Evolutionary conservation across 2,888 invertebrate species (phyloP).

Genomic region (Athetis lepigone): DNA sequence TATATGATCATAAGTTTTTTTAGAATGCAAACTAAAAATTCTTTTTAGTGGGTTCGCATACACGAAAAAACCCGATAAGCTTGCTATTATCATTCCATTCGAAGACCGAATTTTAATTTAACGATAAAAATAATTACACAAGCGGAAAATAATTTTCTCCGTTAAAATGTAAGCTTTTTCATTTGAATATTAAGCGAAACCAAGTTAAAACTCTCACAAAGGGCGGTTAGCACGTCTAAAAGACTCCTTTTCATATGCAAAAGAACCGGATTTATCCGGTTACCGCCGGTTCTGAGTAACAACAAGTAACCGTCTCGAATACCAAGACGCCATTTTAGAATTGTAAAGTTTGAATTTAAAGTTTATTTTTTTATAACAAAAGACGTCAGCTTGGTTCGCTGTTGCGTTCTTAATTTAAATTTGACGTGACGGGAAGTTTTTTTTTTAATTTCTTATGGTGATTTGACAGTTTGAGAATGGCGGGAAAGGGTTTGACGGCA

Average conservation of each 20-base stretch:
- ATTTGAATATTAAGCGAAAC: conserved; percentile 61
- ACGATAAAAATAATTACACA: conserved; percentile 29
- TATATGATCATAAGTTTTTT: too few relatives aligned
- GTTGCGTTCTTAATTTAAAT: conserved; percentile 48
- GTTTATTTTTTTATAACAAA: conserved; percentile 47
- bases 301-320: conserved; percentile 56
- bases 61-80: too few relatives aligned
- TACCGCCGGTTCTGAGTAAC: conserved; percentile 53
- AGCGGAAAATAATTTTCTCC: conserved; percentile 39
- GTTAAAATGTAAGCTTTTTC: conserved; percentile 51
- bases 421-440: conserved; percentile 32
- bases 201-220: conserved; percentile 56
- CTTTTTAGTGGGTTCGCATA: too few relatives aligned
- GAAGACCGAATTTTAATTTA: too few relatives aligned
- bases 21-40: too few relatives aligned
- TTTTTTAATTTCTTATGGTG: conserved; percentile 29
- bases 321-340: conserved; percentile 57
- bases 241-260: conserved; percentile 65
- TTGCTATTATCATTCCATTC: too few relatives aligned
- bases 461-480: conserved; percentile 29
- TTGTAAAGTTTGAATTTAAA: conserved; percentile 49
- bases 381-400: conserved; percentile 44
- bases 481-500: neutral
- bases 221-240: conserved; percentile 55
- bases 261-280: conserved; percentile 64